A percentile compares a stretch with the other conserved stretches of the same genome.
phyloP scores from a whole-genome alignment of 2,888 invertebrate species.

The Tipula vernalis region DNA sequence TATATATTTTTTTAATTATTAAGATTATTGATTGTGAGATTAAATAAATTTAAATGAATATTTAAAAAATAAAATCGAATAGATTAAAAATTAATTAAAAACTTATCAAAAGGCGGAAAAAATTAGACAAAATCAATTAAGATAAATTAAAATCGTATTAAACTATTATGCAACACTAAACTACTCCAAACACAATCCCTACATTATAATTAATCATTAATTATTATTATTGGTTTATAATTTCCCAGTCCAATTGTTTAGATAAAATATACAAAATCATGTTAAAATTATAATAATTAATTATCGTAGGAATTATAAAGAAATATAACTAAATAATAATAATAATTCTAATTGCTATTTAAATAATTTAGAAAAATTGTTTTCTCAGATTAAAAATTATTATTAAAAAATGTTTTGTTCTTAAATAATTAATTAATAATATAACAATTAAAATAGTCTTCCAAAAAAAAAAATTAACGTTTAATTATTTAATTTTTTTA shows the following conservation, averaged over 20 bases:
- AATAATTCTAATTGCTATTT: neutral
- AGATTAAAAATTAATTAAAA: neutral
- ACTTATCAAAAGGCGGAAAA: neutral
- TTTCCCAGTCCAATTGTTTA: neutral
- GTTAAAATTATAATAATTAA: neutral
- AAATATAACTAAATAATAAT: neutral
- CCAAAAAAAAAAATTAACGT: neutral
- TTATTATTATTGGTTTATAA: neutral
- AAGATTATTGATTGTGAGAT: neutral
- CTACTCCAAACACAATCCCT: neutral
- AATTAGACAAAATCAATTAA: neutral
- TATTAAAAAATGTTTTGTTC: neutral
- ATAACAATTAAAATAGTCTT: neutral
- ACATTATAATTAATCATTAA: neutral
- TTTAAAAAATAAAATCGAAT: neutral
- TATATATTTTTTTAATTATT: neutral
- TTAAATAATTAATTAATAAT: neutral
- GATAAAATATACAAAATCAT: neutral
- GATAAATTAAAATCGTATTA: neutral
- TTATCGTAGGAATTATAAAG: neutral
- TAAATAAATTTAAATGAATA: neutral
- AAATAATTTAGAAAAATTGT: neutral
- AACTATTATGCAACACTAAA: neutral
- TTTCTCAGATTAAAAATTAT: neutral
- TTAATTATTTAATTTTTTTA: neutral